Evolutionary conservation across 2,113 vertebrate species (phyloP), one percentile per base, ranked within the genome.

Genomic region (Parus major): DNA sequence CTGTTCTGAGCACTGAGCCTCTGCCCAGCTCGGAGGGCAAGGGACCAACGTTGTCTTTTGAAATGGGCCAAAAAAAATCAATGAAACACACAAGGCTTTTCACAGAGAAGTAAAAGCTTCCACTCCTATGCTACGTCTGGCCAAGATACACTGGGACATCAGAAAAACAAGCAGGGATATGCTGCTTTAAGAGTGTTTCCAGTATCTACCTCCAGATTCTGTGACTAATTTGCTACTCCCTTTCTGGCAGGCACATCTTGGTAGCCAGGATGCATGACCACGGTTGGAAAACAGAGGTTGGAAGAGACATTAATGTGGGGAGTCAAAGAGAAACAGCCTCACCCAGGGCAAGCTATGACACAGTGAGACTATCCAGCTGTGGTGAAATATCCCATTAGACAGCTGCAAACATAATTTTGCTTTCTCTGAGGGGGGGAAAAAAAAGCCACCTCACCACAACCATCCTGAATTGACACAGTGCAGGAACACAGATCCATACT

Each of bases 341-440:
- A 52, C 92, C 89, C 95, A 86, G 82, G 33, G 77, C 5, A 24
- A 75, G 75, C 80, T 77, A 44, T 86, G 93, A 95, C 87, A 76
- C 90, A 82, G 68, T 50, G 39, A 95, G 92, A 96, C 85, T 73
- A 88, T 88, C 90, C 92, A 96, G 93, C 95, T 96, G 90, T 68
- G 90, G 79, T 28, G 65, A 96, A 96, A 96, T 29, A 90, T 69
- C 84, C 84, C 41, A 47, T 61, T 72, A 11, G 7, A 88, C 92
- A 94, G 88, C 82, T 94, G 93, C 88, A 93, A 92, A 91, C 7
- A 53, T 27, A 44, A 55, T 72, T 83, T 59, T 66, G 49, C 72
- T 93, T 88, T 81, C 85, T 66, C 79, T 0, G 0, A 66, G 63
- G 2, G 42, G 50, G 31, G 16, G 42, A 25, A 42, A 47, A 60